phyloP scores from a whole-genome alignment of 2,797 vertebrate species.

The Botia almorhae region DNA sequence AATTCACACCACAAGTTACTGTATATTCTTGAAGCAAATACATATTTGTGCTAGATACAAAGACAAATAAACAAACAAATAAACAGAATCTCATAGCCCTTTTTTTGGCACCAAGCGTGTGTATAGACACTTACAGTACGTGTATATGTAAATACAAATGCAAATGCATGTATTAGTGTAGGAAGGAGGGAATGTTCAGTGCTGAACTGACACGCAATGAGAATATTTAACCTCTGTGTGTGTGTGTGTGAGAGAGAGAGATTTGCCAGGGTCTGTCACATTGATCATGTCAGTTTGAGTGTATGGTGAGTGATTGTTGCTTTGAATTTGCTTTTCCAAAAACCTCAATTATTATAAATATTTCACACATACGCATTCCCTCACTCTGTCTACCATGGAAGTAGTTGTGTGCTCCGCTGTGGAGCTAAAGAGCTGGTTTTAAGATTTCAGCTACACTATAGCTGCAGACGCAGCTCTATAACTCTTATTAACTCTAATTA shows the following conservation, averaged over 20 bases:
- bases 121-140: neutral
- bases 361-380: conserved; percentile 8
- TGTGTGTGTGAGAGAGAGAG: conserved; percentile 3
- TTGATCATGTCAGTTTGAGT: conserved; percentile 48
- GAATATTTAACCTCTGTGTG: conserved; percentile 12
- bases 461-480: neutral
- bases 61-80: neutral
- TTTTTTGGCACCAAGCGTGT: neutral
- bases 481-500: too few relatives aligned
- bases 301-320: conserved; percentile 42
- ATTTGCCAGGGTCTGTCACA: conserved; percentile 44
- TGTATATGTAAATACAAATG: neutral
- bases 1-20: neutral
- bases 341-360: conserved; percentile 49
- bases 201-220: conserved; percentile 10
- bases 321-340: conserved; percentile 53
- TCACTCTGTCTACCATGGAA: neutral
- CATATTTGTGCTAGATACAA: neutral
- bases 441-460: conserved; percentile 14
- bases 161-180: conserved; percentile 7
- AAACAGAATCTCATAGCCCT: neutral
- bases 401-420: neutral
- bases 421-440: conserved; percentile 33
- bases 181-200: neutral
- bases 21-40: neutral